Percentiles rank a stretch among this genome's conserved stretches.
These are phyloP conservation scores for Gymnocypris eckloni DNA, from an alignment of 2,797 vertebrate species.

Conservation along the genomic window DNA sequence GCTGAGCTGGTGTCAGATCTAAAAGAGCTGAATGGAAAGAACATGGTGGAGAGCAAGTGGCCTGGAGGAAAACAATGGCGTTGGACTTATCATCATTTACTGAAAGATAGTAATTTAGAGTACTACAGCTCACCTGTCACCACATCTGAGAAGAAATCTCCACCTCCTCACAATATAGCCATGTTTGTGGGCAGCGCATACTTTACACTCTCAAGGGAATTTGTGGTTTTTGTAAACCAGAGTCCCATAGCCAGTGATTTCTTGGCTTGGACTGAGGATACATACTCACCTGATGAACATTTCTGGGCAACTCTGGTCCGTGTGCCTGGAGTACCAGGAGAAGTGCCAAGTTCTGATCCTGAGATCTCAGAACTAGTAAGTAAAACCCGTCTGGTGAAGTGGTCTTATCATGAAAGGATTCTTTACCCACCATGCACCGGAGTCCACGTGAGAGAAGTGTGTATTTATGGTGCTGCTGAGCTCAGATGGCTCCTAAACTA, in stretches of 20 bases:
- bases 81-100: conserved; percentile 81
- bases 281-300: conserved; percentile 92
- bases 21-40: conserved; percentile 81
- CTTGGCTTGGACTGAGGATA: conserved; percentile 88
- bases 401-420: conserved; percentile 84
- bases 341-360: conserved; percentile 74
- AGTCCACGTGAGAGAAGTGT: conserved; percentile 83
- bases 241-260: conserved; percentile 81
- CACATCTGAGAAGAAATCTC: conserved; percentile 77
- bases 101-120: conserved; percentile 77
- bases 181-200: conserved; percentile 92
- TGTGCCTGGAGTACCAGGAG: conserved; percentile 84
- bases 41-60: conserved; percentile 87
- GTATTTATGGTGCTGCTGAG: conserved; percentile 88
- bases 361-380: conserved; percentile 87
- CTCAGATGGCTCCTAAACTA: conserved; percentile 88
- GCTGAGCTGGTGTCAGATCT: conserved; percentile 84
- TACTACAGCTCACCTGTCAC: conserved; percentile 79
- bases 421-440: conserved; percentile 90
- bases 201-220: conserved; percentile 84
- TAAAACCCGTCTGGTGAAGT: conserved; percentile 91
- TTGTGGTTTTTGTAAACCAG: conserved; percentile 77
- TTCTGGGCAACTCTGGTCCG: conserved; percentile 91
- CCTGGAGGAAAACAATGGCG: conserved; percentile 85
- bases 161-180: conserved; percentile 81